These are phyloP conservation scores for Myrmophylax atrothorax DNA, from an alignment of 2,113 vertebrate genomes.

Conservation along the genomic window DNA sequence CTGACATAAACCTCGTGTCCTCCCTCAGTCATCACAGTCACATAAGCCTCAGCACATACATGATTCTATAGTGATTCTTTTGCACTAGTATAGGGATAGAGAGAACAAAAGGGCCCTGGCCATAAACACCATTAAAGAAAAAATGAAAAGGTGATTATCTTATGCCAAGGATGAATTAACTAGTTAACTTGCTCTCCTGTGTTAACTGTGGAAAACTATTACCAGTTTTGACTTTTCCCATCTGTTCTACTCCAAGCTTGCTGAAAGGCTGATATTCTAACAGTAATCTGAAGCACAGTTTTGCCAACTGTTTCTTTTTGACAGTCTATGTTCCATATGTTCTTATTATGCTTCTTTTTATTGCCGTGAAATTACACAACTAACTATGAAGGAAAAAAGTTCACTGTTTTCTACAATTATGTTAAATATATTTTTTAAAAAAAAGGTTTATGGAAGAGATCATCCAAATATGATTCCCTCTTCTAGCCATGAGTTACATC, in stretches of 20 bases:
- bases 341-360: constrained; percentile 47
- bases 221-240: constrained; percentile 68
- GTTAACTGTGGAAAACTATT: constrained; percentile 19
- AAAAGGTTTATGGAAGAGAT: neutral
- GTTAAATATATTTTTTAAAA: neutral
- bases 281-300: constrained; percentile 36
- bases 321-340: constrained; percentile 53
- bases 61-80: neutral
- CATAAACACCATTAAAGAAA: neutral
- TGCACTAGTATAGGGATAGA: neutral
- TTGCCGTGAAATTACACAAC: constrained; percentile 1
- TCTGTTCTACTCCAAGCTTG: constrained; percentile 61
- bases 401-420: neutral
- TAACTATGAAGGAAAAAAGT: neutral
- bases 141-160: neutral
- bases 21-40: neutral
- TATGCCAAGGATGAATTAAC: neutral
- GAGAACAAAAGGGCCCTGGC: neutral
- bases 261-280: constrained; percentile 61
- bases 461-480: neutral
- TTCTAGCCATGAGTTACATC: neutral
- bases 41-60: neutral
- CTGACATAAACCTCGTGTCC: neutral
- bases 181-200: neutral
- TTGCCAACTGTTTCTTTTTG: constrained; percentile 54